A percentile compares a stretch with the other conserved stretches of the same genome.
Conservation (phyloP, 2,797 vertebrate genomes). For the Acipenser ruthenus region DNA sequence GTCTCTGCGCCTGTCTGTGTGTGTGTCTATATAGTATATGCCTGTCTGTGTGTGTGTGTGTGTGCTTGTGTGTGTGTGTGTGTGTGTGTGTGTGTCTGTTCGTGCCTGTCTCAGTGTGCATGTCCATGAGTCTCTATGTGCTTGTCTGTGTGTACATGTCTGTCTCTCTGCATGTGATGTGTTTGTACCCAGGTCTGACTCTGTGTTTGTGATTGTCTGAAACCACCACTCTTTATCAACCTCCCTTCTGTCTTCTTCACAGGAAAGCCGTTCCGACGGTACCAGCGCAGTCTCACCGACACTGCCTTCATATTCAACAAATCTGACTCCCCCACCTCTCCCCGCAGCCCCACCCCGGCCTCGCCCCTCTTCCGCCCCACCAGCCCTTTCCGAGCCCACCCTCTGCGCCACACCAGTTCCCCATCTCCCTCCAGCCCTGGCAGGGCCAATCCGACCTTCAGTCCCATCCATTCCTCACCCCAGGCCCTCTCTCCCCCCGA, state of each 20-base stretch:
- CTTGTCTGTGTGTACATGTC: not conserved
- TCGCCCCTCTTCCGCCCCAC: slow-evolving; percentile 56
- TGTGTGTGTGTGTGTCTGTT: no score
- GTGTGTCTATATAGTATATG: no score
- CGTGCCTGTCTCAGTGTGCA: not conserved
- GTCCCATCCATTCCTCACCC: slow-evolving; percentile 35
- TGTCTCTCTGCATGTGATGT: not conserved
- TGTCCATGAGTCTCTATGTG: not conserved
- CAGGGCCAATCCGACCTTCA: slow-evolving; percentile 29
- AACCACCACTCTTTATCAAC: no score
- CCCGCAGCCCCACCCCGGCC: slow-evolving; percentile 49
- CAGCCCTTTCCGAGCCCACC: slow-evolving; percentile 33
- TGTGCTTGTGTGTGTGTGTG: no score
- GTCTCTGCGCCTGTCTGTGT: no score
- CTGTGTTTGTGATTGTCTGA: no score
- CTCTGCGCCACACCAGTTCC: slow-evolving; percentile 25
- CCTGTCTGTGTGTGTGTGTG: no score
- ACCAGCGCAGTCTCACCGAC: slow-evolving; percentile 81
- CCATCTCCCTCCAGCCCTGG: slow-evolving; percentile 46
- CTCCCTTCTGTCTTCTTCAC: slow-evolving; percentile 12
- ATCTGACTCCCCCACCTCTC: slow-evolving; percentile 46
- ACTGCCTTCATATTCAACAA: slow-evolving; percentile 70
- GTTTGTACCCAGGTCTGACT: no score
- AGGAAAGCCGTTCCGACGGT: slow-evolving; percentile 64
- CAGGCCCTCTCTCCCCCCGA: slow-evolving; percentile 38